Conservation (phyloP, 1,140 invertebrate genomes). For the Phortica variegata region DNA sequence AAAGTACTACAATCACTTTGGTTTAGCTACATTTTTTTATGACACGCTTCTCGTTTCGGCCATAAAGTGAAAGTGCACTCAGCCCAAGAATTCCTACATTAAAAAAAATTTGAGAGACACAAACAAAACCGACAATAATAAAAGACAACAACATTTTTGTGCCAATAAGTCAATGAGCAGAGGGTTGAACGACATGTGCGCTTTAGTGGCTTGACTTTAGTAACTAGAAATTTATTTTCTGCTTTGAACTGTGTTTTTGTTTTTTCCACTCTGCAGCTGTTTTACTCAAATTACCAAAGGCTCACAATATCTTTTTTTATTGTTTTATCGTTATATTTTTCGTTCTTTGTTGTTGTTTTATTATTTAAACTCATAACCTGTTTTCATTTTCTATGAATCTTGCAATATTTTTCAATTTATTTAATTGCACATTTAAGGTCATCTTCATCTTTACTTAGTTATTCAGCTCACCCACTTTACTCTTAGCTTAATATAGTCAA, state of each 20-base stretch:
- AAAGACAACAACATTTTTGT: conserved; percentile 25
- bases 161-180: conserved; percentile 32
- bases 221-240: too few species aligned
- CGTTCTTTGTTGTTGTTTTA: conserved; percentile 18
- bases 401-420: too few species aligned
- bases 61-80: conserved; percentile 41
- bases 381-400: too few species aligned
- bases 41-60: too few species aligned
- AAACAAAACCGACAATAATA: background rate
- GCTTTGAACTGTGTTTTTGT: conserved; percentile 14
- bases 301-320: background rate
- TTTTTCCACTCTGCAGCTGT: conserved; percentile 18
- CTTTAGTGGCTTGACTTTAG: conserved; percentile 11
- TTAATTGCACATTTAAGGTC: background rate
- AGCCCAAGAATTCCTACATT: conserved; percentile 31
- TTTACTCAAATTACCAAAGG: background rate
- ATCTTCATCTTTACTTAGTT: background rate
- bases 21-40: too few species aligned
- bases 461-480: conserved; percentile 1
- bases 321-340: conserved; percentile 14
- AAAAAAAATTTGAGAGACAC: conserved; percentile 18
- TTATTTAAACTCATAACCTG: background rate
- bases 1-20: too few species aligned
- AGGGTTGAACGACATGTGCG: conserved; percentile 31
- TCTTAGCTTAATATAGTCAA: conserved; percentile 26